Evolutionary conservation across 2,888 invertebrate genomes (phyloP).

Genomic region (Ellobium chinense): DNA sequence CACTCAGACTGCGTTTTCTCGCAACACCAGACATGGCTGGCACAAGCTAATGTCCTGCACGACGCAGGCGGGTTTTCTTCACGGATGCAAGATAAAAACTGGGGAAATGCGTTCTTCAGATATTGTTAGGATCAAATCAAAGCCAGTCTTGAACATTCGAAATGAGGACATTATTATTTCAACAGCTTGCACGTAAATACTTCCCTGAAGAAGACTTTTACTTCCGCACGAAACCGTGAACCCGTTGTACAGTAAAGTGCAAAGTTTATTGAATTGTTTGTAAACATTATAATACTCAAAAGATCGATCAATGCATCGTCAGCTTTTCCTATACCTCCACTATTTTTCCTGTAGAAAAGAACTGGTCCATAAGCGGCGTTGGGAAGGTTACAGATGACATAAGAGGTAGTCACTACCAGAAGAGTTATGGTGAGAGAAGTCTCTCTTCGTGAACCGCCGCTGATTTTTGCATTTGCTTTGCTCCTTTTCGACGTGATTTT

Average conservation of each 20-base stretch:
- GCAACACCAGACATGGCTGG: too few species aligned
- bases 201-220: neutral
- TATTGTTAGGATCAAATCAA: too few species aligned
- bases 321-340: neutral
- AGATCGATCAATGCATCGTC: neutral
- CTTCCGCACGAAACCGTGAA: neutral
- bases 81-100: too few species aligned
- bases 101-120: too few species aligned
- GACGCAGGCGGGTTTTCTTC: too few species aligned
- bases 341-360: too few species aligned
- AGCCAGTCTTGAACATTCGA: too few species aligned
- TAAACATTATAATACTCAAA: neutral
- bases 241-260: neutral
- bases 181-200: too few species aligned
- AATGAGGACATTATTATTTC: too few species aligned
- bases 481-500: neutral
- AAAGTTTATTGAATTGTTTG: neutral
- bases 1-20: too few species aligned
- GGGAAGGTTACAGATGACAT: neutral
- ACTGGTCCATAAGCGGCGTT: neutral
- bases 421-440: neutral
- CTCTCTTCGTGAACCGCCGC: neutral
- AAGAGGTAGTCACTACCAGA: neutral
- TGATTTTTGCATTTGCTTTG: neutral
- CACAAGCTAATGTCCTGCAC: too few species aligned